Conservation (phyloP, 2,797 vertebrate species). For the Myotis planiceps region DNA sequence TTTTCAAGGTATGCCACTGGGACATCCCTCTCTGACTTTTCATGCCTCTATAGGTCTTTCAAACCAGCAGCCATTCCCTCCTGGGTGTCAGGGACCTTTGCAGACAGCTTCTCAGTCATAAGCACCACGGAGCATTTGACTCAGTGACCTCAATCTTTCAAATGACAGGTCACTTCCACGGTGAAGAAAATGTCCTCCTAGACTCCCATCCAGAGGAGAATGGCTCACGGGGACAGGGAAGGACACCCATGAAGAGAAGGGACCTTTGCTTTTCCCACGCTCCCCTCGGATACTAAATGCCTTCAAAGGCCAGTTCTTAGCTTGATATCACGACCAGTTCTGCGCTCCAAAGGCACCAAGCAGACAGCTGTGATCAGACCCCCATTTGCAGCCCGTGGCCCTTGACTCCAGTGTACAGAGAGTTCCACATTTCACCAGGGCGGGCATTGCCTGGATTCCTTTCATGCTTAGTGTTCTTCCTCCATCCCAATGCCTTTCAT, state of each 20-base stretch:
- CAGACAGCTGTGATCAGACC: neutral
- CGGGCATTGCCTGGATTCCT: conserved; percentile 6
- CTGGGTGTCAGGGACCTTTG: conserved; percentile 82
- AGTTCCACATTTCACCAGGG: neutral
- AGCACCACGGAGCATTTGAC: conserved; percentile 76
- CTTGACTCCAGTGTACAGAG: neutral
- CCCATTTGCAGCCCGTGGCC: neutral
- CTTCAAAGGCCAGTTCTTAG: conserved; percentile 77
- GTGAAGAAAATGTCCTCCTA: conserved; percentile 73
- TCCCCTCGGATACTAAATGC: conserved; percentile 60
- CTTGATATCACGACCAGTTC: conserved; percentile 71
- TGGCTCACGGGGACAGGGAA: conserved; percentile 68
- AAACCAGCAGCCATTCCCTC: conserved; percentile 71
- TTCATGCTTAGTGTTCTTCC: neutral
- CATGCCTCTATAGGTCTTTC: conserved; percentile 76
- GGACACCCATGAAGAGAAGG: conserved; percentile 53
- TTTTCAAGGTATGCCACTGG: conserved; percentile 60
- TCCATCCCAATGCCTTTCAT: neutral
- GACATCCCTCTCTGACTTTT: conserved; percentile 53
- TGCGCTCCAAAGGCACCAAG: conserved; percentile 73
- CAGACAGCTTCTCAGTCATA: conserved; percentile 73
- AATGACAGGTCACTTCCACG: conserved; percentile 82
- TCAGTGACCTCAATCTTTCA: conserved; percentile 83
- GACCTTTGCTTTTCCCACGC: conserved; percentile 57
- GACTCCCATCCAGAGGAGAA: neutral